A percentile compares a stretch with the other conserved stretches of the same genome.
Conservation (phyloP, 2,113 vertebrate species). For the Smithornis capensis region DNA sequence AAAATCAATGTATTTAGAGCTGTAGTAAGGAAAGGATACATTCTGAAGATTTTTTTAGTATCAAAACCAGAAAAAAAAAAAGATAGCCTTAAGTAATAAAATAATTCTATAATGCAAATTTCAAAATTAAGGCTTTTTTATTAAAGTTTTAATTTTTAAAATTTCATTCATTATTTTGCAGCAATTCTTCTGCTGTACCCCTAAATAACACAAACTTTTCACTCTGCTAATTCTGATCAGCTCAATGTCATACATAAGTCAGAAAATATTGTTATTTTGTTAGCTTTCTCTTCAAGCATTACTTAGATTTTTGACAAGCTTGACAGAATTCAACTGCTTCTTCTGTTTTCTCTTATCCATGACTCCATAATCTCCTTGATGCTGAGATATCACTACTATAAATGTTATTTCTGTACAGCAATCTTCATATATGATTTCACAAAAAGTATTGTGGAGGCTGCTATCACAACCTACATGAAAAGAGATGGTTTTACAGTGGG, state of each 20-base stretch:
- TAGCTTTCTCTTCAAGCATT: background rate
- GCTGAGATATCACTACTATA: background rate
- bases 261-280: background rate
- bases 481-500: background rate
- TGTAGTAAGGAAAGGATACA: background rate
- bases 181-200: background rate
- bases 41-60: background rate
- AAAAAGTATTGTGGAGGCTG: background rate
- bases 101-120: background rate
- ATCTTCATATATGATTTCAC: background rate
- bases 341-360: background rate
- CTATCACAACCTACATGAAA: background rate
- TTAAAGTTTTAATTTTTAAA: background rate
- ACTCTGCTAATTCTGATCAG: background rate
- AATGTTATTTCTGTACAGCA: background rate
- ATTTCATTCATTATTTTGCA: background rate
- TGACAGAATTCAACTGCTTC: background rate
- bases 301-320: background rate
- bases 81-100: background rate
- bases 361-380: background rate
- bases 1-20: background rate
- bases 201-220: background rate
- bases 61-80: background rate
- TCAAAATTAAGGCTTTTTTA: background rate
- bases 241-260: background rate